A percentile compares a stretch with the other conserved stretches of the same genome.
phyloP scores from a whole-genome alignment of 2,113 vertebrate species.

The Cephalophus harveyi region DNA sequence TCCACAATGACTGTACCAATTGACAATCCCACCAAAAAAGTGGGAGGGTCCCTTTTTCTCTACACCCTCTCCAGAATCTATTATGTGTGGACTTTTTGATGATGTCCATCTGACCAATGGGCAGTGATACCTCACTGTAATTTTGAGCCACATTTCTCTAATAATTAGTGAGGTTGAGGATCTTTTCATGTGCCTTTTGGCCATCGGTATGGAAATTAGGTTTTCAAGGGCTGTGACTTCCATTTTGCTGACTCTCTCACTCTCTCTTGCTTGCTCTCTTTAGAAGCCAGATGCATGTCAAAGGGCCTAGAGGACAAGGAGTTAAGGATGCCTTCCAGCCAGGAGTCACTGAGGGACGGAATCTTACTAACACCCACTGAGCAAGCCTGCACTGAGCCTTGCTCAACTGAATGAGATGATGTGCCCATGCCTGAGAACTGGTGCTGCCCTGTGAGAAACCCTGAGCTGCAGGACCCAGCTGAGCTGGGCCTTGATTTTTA shows the following conservation, averaged over 20 bases:
- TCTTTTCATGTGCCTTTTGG: background rate
- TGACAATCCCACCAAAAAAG: background rate
- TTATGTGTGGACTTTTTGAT: background rate
- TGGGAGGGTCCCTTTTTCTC: background rate
- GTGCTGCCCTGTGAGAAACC: background rate
- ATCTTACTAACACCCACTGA: background rate
- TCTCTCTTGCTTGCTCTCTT: background rate
- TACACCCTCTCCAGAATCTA: background rate
- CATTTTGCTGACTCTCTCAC: background rate
- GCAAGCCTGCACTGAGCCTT: no score
- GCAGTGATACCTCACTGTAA: background rate
- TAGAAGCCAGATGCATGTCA: background rate
- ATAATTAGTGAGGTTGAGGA: background rate
- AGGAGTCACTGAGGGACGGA: fast-evolving
- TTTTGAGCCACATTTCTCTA: background rate
- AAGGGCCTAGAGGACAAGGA: background rate
- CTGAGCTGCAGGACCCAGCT: background rate
- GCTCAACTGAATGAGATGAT: background rate
- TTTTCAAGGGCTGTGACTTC: background rate
- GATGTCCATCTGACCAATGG: background rate
- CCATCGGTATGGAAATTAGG: background rate
- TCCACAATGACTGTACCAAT: background rate
- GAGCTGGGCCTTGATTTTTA: background rate
- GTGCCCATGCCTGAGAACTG: background rate
- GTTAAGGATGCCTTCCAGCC: background rate